Base-by-base conservation (phyloP, 2,113 vertebrate species). In the Echinops telfairi region DNA sequence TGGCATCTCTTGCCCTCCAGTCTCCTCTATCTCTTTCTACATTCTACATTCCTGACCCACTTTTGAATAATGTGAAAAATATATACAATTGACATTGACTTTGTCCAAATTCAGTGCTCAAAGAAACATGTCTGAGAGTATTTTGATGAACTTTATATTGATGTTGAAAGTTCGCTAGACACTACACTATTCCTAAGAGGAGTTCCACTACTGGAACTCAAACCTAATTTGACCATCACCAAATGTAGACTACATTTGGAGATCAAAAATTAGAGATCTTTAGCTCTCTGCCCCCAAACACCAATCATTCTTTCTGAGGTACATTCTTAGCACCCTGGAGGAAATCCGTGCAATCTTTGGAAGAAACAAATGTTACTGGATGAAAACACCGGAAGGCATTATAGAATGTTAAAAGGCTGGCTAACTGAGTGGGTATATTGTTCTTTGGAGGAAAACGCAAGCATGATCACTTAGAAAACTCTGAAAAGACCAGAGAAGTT, bases 131-230 rank as follows among this genome's bases (percentile, higher is more conserved):
- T 92, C 79, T 90, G 70, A 94, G 71, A 91, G 81, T 86, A 86
- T 92, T 78, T 89, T 68, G 81, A 89, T 91, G 91, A 96, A 95
- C 93, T 93, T 93, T 84, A 62, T 27, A 1, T 66, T 97, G 94
- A 87, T 91, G 95, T 96, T 96, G 93, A 95, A 93, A 95, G 94
- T 93, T 71, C 6, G 2, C 71, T 87, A 92, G 89, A 89, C 43
- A 58, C 73, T 20, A 57, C 43, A 31, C 60, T 84, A 53, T 87
- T 87, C 93, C 87, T 89, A 75, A 92, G 62, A 88, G 78, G 33
- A 70, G 25, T 68, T 78, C 78, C 84, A 87, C 36, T 76, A 75
- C 0, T 66, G 91, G 87, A 87, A 71, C 77, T 75, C 20, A 91
- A 90, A 88, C 47, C 71, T 86, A 84, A 92, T 91, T 89, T 86